Base-by-base conservation (phyloP, 2,113 vertebrate genomes). In the Indicator maculatus region DNA sequence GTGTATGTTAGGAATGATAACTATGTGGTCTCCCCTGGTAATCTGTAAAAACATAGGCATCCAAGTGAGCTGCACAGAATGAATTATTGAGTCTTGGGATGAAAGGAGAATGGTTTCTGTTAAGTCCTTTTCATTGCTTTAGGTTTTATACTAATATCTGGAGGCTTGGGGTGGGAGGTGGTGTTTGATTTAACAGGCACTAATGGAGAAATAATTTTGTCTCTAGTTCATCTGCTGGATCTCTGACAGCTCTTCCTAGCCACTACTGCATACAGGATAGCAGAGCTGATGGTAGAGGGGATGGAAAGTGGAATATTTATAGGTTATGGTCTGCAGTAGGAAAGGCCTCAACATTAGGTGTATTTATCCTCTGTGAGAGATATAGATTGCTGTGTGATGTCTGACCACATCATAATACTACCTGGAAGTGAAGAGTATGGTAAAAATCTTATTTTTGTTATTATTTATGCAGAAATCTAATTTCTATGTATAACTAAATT, bases 1-100 rank as follows among this genome's bases (percentile, higher is more conserved):
- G 53, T 88, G 30, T 47, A 15, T 2, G 2, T 76, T 88, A 66
- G 83, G 75, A 83, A 90, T 64, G 47, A 55, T 52, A 83, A 74
- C 55, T n/a, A 24, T 13, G 65, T 65, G 9, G 31, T 71, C 11
- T 77, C 31, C 66, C 30, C 27, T 55, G 52, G 67, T 85, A 73
- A 93, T 75, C 79, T 90, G 60, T 67, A 74, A 93, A 93, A 96
- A 71, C 28, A 13, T 9, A 63, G 61, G 79, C 92, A 74, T 73
- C 36, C 67, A n/a, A 79, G 53, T 53, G 85, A 91, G 41, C 44
- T 64, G 58, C 74, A 44, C 47, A 66, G 74, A 88, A 83, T 75
- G 76, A 58, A 67, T 70, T 89, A 90, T 90, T 89, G 92, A 79
- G 92, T 95, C 63, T 69, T 9, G 1, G 58, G 36, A 61, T 61